Evolutionary conservation across 2,797 vertebrate species (phyloP), one percentile per base, ranked within the genome.

Genomic region (Sandelia bainsii): DNA sequence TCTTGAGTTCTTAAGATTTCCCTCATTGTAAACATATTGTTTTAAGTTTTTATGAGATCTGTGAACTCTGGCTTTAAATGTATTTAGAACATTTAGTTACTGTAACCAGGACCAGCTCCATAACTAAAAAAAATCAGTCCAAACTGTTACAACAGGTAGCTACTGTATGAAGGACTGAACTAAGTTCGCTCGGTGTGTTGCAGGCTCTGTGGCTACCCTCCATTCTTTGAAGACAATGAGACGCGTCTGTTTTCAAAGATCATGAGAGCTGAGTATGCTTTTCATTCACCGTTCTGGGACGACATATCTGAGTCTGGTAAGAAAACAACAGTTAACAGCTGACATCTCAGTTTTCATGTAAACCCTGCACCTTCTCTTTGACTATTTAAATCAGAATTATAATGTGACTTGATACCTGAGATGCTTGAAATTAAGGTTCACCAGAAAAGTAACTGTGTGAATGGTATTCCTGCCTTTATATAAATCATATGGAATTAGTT

Each of bases 271-370:
- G 95, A 96, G 51, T 99, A 96, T 0, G 94, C 96, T 77, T 99
- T 99, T 49, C 97, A 99, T 75, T 95, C 96, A 32, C 98, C 97
- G 0, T 99, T 96, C 89, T 99, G 98, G 97, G 97, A 99, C 0
- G 89, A 97, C 52, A 97, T 99, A 87, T 99, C 98, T 0, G 96
- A 96, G 61, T 98, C 97, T 91, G 97, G 98, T 98, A 79, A 4
- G 63, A 16, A 54, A 59, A 51, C 27, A 32, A 10, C 3, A 23
- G 13, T n/a, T 12, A 62, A 12, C 5, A 8, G 16, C 12, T 51
- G 19, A 62, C 48, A 25, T 23, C 11, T 46, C 48, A 32, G 9
- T 37, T 1, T 40, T 44, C 6, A 44, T 40, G 14, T n/a, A 19
- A 8, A 8, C 44, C 8, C 5, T 50, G 34, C 17, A 25, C 23